Conservation (phyloP, 1,140 invertebrate species). For the Sinella curviseta region DNA sequence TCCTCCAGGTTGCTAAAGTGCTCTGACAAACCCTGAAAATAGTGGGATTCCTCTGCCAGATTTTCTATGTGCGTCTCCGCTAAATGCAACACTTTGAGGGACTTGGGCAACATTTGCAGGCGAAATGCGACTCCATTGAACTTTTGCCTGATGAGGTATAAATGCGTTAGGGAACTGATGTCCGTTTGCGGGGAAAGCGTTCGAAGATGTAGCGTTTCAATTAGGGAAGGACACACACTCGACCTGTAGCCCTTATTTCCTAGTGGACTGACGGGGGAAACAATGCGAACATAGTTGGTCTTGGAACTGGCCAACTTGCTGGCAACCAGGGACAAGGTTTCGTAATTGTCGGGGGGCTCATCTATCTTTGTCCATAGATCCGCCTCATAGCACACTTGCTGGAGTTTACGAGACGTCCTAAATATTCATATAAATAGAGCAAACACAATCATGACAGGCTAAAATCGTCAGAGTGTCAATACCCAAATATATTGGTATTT, state of each 20-base stretch:
- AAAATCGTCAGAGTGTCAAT: no score
- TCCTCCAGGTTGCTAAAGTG: constrained; percentile 55
- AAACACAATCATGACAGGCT: not conserved
- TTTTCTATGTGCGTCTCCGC: constrained; percentile 28
- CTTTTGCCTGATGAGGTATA: constrained; percentile 40
- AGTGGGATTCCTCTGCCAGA: constrained; percentile 30
- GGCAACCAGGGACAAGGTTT: constrained; percentile 39
- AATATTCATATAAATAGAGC: constrained; percentile 14
- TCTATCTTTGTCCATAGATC: constrained; percentile 41
- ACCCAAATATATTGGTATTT: no score
- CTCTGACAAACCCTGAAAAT: constrained; percentile 36
- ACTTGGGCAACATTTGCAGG: constrained; percentile 33
- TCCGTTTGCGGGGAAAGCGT: constrained; percentile 1
- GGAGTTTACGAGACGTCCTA: constrained; percentile 38
- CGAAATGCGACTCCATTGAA: constrained; percentile 37
- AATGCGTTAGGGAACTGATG: constrained; percentile 31
- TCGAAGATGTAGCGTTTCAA: not conserved
- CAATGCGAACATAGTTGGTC: constrained; percentile 27
- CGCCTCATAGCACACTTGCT: constrained; percentile 37
- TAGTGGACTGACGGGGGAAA: constrained; percentile 29
- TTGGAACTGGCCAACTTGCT: constrained; percentile 22
- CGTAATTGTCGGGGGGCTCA: constrained; percentile 40
- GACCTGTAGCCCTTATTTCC: constrained; percentile 38
- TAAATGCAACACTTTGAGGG: constrained; percentile 35
- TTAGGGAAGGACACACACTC: constrained; percentile 38